A percentile compares a stretch with the other conserved stretches of the same genome.
Evolutionary conservation across 1,140 invertebrate genomes (phyloP).

Genomic region (Thaumatotibia leucotreta): DNA sequence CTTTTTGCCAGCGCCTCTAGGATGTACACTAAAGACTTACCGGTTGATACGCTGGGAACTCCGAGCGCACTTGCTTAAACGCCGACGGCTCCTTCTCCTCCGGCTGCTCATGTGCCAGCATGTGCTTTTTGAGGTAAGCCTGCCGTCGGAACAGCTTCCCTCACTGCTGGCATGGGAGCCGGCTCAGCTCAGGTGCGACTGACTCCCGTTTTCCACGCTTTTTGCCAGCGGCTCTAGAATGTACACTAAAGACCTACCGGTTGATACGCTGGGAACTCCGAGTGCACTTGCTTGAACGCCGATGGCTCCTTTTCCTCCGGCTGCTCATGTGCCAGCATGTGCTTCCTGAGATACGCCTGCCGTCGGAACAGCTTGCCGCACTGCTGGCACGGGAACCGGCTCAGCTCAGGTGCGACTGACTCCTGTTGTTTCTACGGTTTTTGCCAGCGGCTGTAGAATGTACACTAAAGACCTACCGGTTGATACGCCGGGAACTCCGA

Average conservation of each 20-base stretch:
- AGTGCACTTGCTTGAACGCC: constrained; percentile 65
- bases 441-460: constrained; percentile 95
- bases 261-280: constrained; percentile 54
- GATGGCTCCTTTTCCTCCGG: constrained; percentile 69
- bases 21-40: too few relatives aligned
- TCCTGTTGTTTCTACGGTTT: constrained; percentile 82
- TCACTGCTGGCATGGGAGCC: too few relatives aligned
- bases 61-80: too few relatives aligned
- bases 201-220: too few relatives aligned
- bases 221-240: not conserved
- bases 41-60: too few relatives aligned
- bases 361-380: constrained; percentile 91
- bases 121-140: too few relatives aligned
- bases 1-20: too few relatives aligned
- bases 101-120: too few relatives aligned
- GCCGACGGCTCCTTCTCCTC: too few relatives aligned
- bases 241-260: constrained; percentile 42
- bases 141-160: too few relatives aligned
- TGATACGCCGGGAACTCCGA: constrained; percentile 54
- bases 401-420: constrained; percentile 40
- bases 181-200: too few relatives aligned
- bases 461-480: constrained; percentile 35
- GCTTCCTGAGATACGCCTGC: constrained; percentile 89
- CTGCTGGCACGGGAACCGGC: constrained; percentile 81
- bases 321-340: constrained; percentile 82